These are phyloP conservation scores for Nothoprocta pentlandii DNA, from an alignment of 2,113 vertebrate genomes.

Conservation along the genomic window DNA sequence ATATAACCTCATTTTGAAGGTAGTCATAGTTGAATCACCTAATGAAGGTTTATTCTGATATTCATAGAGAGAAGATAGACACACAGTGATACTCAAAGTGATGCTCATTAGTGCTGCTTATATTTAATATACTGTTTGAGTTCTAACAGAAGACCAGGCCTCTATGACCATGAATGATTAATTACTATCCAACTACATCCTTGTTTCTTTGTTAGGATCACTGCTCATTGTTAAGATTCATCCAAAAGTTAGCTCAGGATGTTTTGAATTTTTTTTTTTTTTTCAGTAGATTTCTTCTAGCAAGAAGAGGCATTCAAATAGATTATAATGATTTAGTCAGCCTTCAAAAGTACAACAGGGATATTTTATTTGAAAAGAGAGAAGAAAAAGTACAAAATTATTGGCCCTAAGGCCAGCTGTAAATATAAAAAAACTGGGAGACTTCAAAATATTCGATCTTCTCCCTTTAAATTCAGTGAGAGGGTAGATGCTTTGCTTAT, in stretches of 20 bases:
- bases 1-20: background rate
- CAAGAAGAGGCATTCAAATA: background rate
- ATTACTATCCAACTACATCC: background rate
- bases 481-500: background rate
- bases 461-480: background rate
- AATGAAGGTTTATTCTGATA: background rate
- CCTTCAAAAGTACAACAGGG: background rate
- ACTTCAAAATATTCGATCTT: background rate
- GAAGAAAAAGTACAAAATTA: background rate
- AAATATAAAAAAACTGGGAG: background rate
- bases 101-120: background rate
- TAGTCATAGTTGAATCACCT: background rate
- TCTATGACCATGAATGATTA: background rate
- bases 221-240: background rate
- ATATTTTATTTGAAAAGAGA: background rate
- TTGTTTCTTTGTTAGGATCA: background rate
- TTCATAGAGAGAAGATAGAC: background rate
- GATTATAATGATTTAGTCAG: background rate
- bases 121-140: background rate
- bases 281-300: background rate
- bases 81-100: background rate
- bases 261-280: background rate
- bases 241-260: background rate
- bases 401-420: background rate
- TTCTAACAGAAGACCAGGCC: background rate